These are phyloP conservation scores for Hyles lineata DNA, from an alignment of 2,888 invertebrate species.

Conservation along the genomic window DNA sequence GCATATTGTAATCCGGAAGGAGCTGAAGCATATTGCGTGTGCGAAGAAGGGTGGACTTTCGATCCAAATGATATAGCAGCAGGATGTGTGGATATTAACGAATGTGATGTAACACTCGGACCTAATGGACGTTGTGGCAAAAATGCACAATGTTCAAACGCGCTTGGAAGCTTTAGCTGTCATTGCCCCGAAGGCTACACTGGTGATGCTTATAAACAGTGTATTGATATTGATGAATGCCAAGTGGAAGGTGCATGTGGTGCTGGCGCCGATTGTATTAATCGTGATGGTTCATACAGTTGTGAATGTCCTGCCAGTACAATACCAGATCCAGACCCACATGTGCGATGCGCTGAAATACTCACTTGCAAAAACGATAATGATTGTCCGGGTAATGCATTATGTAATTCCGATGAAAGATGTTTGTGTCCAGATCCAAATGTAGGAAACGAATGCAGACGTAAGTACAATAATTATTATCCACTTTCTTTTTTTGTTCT, in stretches of 20 bases:
- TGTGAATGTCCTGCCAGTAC: constrained; percentile 94
- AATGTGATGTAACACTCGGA: constrained; percentile 92
- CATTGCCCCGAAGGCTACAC: constrained; percentile 93
- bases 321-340: constrained; percentile 93
- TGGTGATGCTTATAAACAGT: constrained; percentile 93
- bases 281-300: constrained; percentile 89
- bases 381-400: constrained; percentile 95
- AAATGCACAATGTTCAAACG: constrained; percentile 92
- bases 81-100: constrained; percentile 96
- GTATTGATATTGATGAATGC: constrained; percentile 94
- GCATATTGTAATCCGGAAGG: constrained; percentile 95
- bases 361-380: constrained; percentile 90
- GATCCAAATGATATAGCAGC: constrained; percentile 94
- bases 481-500: not conserved
- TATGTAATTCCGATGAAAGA: constrained; percentile 91
- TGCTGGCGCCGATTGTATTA: constrained; percentile 91
- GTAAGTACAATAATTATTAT: constrained; percentile 83
- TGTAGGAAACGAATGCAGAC: constrained; percentile 95
- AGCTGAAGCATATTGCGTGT: constrained; percentile 95
- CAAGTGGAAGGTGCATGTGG: constrained; percentile 89
- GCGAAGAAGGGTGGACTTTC: constrained; percentile 97
- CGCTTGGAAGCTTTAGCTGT: constrained; percentile 91
- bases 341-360: constrained; percentile 92
- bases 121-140: constrained; percentile 93
- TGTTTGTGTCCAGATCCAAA: constrained; percentile 96